Evolutionary conservation across 2,113 vertebrate genomes (phyloP).

Genomic region (Gambusia affinis): DNA sequence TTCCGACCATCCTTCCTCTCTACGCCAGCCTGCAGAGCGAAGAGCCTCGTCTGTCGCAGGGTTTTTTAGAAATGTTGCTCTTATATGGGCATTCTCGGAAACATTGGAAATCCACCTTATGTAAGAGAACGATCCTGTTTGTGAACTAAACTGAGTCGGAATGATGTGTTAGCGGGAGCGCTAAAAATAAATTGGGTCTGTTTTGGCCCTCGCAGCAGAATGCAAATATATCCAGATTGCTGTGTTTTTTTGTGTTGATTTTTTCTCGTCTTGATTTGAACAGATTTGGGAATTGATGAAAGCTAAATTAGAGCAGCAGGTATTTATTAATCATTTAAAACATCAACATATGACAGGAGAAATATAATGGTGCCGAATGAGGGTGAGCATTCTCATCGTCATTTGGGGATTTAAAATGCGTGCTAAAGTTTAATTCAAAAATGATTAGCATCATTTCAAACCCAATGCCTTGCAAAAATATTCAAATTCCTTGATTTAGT

Average conservation of each 20-base stretch:
- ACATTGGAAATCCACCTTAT: constrained; percentile 41
- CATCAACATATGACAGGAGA: not conserved
- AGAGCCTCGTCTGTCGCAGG: constrained; percentile 54
- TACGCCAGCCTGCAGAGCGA: constrained; percentile 28
- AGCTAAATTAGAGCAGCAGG: not conserved
- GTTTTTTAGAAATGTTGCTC: constrained; percentile 52
- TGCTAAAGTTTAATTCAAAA: not conserved
- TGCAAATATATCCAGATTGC: not conserved
- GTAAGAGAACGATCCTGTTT: constrained; percentile 21
- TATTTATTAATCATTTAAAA: not conserved
- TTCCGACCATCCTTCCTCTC: constrained; percentile 57
- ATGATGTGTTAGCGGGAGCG: not conserved
- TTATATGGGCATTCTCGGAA: constrained; percentile 52
- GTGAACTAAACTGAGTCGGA: not conserved
- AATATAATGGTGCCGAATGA: not conserved
- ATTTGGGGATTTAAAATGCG: not conserved
- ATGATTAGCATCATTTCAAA: not conserved
- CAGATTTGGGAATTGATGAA: not conserved
- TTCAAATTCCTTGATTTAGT: not conserved
- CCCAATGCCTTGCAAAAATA: not conserved
- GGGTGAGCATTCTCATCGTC: not conserved
- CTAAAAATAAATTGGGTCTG: not conserved
- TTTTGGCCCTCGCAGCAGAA: not conserved
- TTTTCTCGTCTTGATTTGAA: not conserved
- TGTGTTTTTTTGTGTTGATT: too few relatives aligned